Percentiles rank a stretch among this genome's conserved stretches.
phyloP scores from a whole-genome alignment of 2,797 vertebrate species.

The Pteropus rufus region DNA sequence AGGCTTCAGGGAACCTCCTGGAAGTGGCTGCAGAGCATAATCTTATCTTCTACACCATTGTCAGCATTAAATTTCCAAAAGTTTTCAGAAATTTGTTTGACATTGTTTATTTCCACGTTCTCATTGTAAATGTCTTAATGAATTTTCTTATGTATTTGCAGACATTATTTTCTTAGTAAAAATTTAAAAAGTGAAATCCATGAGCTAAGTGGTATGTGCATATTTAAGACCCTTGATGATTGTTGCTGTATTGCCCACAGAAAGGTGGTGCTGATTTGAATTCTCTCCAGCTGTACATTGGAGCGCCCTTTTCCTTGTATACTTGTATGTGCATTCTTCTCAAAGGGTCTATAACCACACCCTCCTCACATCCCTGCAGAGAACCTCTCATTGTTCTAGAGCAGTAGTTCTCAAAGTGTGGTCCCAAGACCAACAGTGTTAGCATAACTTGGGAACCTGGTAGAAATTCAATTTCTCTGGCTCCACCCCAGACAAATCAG shows the following conservation, averaged over 20 bases:
- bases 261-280: neutral
- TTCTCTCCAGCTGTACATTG: neutral
- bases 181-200: neutral
- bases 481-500: neutral
- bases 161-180: neutral
- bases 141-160: neutral
- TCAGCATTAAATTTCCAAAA: slow-evolving; percentile 24
- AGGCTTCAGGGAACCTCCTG: neutral
- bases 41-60: neutral
- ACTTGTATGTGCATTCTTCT: neutral
- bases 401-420: neutral
- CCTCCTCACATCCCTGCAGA: neutral
- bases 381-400: neutral
- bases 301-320: neutral
- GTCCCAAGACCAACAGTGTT: neutral
- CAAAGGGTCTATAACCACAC: neutral
- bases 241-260: neutral
- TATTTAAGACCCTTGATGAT: neutral
- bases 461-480: neutral
- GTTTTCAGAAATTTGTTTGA: slow-evolving; percentile 7
- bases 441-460: neutral
- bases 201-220: neutral
- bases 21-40: neutral
- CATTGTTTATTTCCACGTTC: slow-evolving; percentile 32
- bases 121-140: neutral